These are phyloP conservation scores for Emydocephalus ijimae DNA, from an alignment of 2,113 vertebrate genomes.

Conservation along the genomic window DNA sequence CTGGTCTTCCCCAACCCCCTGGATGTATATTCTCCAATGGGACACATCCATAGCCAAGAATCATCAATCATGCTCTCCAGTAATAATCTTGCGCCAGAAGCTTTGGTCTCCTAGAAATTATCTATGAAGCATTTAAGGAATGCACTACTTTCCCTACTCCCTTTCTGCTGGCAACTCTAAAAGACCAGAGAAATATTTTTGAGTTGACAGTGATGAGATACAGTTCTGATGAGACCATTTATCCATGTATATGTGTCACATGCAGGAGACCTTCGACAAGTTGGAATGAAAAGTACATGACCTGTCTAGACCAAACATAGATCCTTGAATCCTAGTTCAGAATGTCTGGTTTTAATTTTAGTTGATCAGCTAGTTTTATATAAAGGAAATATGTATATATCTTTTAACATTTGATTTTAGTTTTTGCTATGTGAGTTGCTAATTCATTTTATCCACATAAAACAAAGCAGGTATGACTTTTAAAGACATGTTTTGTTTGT, in stretches of 20 bases:
- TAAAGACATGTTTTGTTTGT: background rate
- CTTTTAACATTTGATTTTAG: conserved; percentile 23
- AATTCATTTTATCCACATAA: background rate
- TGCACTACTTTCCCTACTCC: too few relatives aligned
- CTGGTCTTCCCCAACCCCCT: too few relatives aligned
- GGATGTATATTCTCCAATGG: too few relatives aligned
- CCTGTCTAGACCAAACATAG: background rate
- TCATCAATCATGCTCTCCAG: too few relatives aligned
- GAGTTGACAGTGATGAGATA: background rate
- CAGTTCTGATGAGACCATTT: background rate
- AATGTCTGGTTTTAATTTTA: conserved; percentile 21
- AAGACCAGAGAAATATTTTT: too few relatives aligned
- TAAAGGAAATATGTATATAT: conserved; percentile 1
- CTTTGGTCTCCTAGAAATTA: too few relatives aligned
- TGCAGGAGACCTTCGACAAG: background rate
- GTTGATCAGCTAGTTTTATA: conserved; percentile 25
- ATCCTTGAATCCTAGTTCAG: background rate
- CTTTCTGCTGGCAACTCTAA: too few relatives aligned
- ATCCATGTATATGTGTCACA: background rate
- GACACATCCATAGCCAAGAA: too few relatives aligned
- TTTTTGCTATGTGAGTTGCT: conserved; percentile 29
- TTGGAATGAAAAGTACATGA: background rate
- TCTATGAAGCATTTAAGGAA: too few relatives aligned
- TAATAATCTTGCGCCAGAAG: too few relatives aligned
- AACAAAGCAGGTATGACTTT: background rate